These are phyloP conservation scores for Uromys caudimaculatus DNA, from an alignment of 2,797 vertebrate species.

Conservation along the genomic window DNA sequence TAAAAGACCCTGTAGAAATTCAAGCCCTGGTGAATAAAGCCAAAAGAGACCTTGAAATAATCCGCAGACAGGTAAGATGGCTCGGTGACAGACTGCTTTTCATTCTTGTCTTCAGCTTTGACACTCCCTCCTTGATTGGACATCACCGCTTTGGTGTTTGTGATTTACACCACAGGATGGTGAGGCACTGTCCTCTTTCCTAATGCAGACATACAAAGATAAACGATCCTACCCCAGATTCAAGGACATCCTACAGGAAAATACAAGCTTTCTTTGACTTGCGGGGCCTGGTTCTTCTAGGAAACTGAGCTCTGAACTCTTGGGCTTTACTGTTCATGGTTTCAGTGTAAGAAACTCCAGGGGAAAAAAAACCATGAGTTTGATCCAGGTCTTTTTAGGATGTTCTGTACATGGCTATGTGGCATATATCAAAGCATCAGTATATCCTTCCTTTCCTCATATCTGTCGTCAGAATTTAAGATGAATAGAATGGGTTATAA, in stretches of 20 bases:
- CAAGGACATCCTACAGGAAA: neutral
- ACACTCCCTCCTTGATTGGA: neutral
- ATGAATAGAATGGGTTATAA: neutral
- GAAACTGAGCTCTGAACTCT: neutral
- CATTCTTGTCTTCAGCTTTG: neutral
- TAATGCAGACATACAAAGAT: conserved; percentile 5
- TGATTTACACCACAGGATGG: neutral
- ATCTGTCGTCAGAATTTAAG: conserved; percentile 21
- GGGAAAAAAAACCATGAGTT: neutral
- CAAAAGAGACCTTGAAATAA: conserved; percentile 89
- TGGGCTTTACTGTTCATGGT: neutral
- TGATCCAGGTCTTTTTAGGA: neutral
- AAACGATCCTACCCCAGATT: neutral
- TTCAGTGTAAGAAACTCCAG: neutral
- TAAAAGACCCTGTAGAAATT: conserved; percentile 90
- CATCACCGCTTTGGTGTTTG: conserved; percentile 19
- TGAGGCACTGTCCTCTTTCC: conserved; percentile 3
- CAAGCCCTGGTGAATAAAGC: conserved; percentile 91
- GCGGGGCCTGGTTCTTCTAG: neutral
- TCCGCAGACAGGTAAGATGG: conserved; percentile 93
- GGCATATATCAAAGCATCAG: neutral
- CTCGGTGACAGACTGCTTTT: conserved; percentile 3
- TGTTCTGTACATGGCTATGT: neutral
- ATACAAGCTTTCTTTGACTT: neutral
- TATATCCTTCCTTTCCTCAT: conserved; percentile 2